Evolutionary conservation across 2,797 vertebrate species (phyloP).

Genomic region (Novumbra hubbsi): DNA sequence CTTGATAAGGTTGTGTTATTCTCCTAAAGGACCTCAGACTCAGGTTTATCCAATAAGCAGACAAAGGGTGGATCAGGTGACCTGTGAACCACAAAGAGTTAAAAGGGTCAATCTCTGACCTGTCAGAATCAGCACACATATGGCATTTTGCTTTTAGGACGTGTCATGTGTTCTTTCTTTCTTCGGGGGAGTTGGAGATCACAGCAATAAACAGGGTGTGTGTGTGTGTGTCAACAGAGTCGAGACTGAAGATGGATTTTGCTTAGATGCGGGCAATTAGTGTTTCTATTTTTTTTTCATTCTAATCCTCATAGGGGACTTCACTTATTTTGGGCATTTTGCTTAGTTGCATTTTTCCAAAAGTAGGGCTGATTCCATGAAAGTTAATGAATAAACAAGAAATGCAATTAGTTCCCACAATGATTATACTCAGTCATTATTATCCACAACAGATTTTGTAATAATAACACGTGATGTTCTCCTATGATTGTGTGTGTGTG

Average conservation of each 20-base stretch:
- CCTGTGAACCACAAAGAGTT: background rate
- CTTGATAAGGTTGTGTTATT: slow-evolving; percentile 62
- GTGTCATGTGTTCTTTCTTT: background rate
- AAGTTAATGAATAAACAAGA: background rate
- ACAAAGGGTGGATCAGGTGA: slow-evolving; percentile 25
- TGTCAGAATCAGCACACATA: too few relatives aligned
- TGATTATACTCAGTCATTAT: slow-evolving; percentile 21
- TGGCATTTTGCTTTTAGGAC: background rate
- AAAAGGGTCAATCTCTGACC: too few relatives aligned
- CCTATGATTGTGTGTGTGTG: background rate
- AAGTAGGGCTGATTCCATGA: slow-evolving; percentile 12
- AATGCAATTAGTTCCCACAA: background rate
- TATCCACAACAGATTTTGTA: background rate
- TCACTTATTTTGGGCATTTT: slow-evolving; percentile 15
- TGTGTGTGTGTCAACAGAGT: background rate
- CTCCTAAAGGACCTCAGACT: slow-evolving; percentile 46
- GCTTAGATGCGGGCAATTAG: slow-evolving; percentile 14
- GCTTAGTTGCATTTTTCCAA: slow-evolving; percentile 33
- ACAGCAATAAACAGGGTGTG: background rate
- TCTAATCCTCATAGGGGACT: slow-evolving; percentile 2
- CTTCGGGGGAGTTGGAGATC: background rate
- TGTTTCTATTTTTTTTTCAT: slow-evolving; percentile 7
- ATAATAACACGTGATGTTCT: background rate
- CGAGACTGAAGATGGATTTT: slow-evolving; percentile 7
- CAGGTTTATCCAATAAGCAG: slow-evolving; percentile 26